Conservation (phyloP, 2,113 vertebrate species). For the Geococcyx californianus region DNA sequence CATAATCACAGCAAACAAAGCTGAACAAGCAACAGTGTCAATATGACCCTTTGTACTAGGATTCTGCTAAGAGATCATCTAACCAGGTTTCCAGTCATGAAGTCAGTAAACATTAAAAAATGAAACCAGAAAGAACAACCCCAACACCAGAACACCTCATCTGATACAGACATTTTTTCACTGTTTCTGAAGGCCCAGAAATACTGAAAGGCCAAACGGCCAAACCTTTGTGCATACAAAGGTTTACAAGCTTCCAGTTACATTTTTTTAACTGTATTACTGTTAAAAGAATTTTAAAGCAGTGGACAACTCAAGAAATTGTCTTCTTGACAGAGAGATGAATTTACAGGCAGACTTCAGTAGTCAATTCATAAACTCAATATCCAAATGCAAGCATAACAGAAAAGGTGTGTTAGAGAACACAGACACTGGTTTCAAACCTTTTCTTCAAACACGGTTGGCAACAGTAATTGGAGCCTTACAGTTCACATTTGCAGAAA, state of each 20-base stretch:
- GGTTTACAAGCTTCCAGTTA: neutral
- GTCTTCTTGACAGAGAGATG: neutral
- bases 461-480: neutral
- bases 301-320: neutral
- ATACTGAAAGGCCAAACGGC: no score
- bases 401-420: neutral
- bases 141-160: neutral
- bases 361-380: neutral
- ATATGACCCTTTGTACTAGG: neutral
- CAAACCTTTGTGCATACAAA: neutral
- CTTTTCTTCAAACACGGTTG: accelerated
- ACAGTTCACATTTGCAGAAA: neutral
- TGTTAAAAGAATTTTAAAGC: neutral
- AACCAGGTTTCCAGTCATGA: neutral
- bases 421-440: neutral
- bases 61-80: neutral
- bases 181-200: neutral
- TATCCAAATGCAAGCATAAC: neutral
- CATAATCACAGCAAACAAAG: neutral
- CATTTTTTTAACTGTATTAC: neutral
- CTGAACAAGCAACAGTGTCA: neutral
- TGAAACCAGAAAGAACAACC: no score
- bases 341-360: neutral
- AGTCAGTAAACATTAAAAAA: neutral
- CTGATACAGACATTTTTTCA: neutral